Base-by-base conservation (phyloP, 2,888 invertebrate genomes). In the Epinotia brunnichana region DNA sequence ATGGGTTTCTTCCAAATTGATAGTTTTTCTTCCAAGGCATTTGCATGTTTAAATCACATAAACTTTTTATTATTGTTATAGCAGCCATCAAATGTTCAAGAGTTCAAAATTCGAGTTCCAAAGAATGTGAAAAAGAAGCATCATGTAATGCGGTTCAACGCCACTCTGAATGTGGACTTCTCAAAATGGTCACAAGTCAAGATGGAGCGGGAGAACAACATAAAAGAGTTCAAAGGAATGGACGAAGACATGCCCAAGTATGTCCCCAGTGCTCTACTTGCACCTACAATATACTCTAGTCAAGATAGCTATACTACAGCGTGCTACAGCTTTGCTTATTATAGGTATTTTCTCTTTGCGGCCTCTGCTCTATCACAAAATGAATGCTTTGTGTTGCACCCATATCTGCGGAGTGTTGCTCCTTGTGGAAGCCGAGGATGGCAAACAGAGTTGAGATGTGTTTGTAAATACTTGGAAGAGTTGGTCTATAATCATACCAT, bases 161-260 rank as follows among this genome's bases (percentile, higher is more conserved):
- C 96, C 5, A 97, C 96, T 0, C 90, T 97, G 9, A 97, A 97
- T 79, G 96, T 98, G 0, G 97, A 98, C 84, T 97, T 98, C 86
- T 95, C 95, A 2, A 96, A 97, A 88, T 98, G 98, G 98, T 94
- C 95, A 1, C 95, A 96, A 84, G 97, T 97, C 0, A 98, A 97
- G 88, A 96, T 99, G 96, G 98, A 98, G 81, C 93, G 99, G 67
- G 99, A 99, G 86, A 99, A 99, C 85, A 99, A 99, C 84, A 95
- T 97, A 89, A 97, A 95, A 81, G 98, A 98, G 84, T 98, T 96
- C 85, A 97, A 96, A 83, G 96, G 97, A 10, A 86, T 95, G 44
- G 98, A 98, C 44, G 98, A 98, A 81, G 97, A 97, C 64, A 95
- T 96, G 94, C 99, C 99, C 0, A 99, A 98, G 95, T 95, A 91